Evolutionary conservation across 64 coral and sea anemone species (phyloP).

Genomic region (Montipora capricornis): DNA sequence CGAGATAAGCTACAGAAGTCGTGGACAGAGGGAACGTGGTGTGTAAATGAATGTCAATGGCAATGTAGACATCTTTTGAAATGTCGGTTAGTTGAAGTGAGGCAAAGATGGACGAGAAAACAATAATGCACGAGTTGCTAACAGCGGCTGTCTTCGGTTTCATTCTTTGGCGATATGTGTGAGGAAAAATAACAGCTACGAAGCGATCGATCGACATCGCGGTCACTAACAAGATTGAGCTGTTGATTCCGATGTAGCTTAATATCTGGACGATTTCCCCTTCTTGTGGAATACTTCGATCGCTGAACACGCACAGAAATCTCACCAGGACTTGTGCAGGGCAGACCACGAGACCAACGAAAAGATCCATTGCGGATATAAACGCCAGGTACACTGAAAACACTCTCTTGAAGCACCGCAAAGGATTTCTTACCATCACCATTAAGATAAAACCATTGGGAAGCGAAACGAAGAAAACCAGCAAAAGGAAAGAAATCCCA

Average conservation of each 20-base stretch:
- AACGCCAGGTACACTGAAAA: neutral
- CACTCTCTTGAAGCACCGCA: neutral
- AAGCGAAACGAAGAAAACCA: neutral
- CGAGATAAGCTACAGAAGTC: neutral
- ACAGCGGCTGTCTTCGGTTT: neutral
- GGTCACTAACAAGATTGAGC: neutral
- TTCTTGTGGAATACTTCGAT: neutral
- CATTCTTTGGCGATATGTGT: neutral
- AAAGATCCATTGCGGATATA: neutral
- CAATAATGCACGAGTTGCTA: neutral
- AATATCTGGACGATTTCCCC: neutral
- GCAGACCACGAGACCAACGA: neutral
- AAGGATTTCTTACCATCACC: neutral
- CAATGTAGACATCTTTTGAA: neutral
- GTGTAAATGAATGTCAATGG: conserved; percentile 16
- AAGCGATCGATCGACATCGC: conserved; percentile 28
- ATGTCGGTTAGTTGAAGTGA: neutral
- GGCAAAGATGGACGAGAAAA: conserved; percentile 22
- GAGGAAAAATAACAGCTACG: neutral
- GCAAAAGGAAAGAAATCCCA: neutral
- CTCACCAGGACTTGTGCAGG: neutral
- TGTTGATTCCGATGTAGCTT: conserved; percentile 13
- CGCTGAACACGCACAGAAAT: conserved; percentile 18
- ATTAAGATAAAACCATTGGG: neutral
- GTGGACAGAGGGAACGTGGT: neutral